These are phyloP conservation scores for Cirrhinus molitorella DNA, from an alignment of 2,797 vertebrate genomes.

Conservation along the genomic window DNA sequence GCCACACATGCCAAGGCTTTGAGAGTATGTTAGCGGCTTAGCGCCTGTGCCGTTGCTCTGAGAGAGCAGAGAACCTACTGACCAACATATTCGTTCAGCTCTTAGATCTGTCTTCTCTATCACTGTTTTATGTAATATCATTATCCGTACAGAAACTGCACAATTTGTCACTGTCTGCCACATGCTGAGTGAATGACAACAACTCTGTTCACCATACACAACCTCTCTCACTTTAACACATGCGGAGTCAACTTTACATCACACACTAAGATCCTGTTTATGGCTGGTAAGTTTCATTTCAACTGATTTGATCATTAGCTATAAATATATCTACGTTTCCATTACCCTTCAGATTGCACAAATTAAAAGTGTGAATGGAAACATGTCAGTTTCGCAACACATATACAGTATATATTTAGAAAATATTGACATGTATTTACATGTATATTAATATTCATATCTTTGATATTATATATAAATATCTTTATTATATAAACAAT, in stretches of 20 bases:
- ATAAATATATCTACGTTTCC: background rate
- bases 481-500: too few relatives aligned
- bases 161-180: slow-evolving; percentile 8
- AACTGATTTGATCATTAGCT: background rate
- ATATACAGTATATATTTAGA: too few relatives aligned
- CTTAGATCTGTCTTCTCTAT: slow-evolving; percentile 20
- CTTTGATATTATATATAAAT: too few relatives aligned
- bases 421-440: too few relatives aligned
- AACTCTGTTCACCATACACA: slow-evolving; percentile 6
- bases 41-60: slow-evolving; percentile 19
- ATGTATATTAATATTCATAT: too few relatives aligned
- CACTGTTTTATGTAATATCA: slow-evolving; percentile 6
- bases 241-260: background rate
- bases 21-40: slow-evolving; percentile 56
- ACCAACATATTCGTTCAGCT: slow-evolving; percentile 25
- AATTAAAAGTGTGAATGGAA: too few relatives aligned
- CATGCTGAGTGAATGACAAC: slow-evolving; percentile 1
- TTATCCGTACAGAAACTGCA: background rate
- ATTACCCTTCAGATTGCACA: too few relatives aligned
- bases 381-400: too few relatives aligned
- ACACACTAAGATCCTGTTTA: background rate
- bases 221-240: slow-evolving; percentile 1
- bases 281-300: background rate
- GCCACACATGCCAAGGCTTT: slow-evolving; percentile 21
- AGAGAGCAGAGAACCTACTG: slow-evolving; percentile 15